phyloP scores from a whole-genome alignment of 2,888 invertebrate genomes.

The Acrocyrtus sp. region DNA sequence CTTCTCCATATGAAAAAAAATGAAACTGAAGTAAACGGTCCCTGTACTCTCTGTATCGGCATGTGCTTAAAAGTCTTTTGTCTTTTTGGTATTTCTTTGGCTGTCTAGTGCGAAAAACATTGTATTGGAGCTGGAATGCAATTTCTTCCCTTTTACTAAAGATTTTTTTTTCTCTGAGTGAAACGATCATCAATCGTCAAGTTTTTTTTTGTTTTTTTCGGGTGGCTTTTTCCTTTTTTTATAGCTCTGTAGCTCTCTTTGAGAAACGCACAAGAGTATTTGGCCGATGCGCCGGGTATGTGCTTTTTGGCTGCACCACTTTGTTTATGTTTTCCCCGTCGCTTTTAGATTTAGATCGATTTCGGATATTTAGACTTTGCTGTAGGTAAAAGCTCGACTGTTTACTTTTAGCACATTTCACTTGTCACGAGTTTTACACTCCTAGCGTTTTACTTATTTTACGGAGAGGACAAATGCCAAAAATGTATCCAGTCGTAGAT shows the following conservation, averaged over 20 bases:
- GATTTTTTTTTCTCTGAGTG: neutral
- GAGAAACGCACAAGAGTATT: neutral
- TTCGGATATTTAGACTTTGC: neutral
- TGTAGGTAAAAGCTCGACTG: conserved; percentile 6
- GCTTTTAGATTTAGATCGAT: too few relatives aligned
- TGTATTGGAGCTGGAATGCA: conserved; percentile 11
- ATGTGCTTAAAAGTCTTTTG: too few relatives aligned
- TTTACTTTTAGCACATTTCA: conserved; percentile 48
- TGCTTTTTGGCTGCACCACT: too few relatives aligned
- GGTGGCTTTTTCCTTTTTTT: too few relatives aligned
- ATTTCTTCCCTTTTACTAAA: conserved; percentile 2
- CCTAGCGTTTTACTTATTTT: neutral
- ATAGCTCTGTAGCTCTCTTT: too few relatives aligned
- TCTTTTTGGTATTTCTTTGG: too few relatives aligned
- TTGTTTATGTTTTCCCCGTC: neutral
- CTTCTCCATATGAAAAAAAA: too few relatives aligned
- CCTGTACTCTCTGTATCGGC: too few relatives aligned
- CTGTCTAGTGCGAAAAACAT: too few relatives aligned
- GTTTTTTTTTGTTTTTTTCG: neutral
- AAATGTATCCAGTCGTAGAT: neutral
- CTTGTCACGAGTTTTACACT: conserved; percentile 25
- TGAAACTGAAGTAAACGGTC: too few relatives aligned
- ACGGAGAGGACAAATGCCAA: too few relatives aligned
- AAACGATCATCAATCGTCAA: neutral
- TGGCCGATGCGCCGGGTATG: too few relatives aligned